Conservation (phyloP, 2,888 invertebrate species). For the Pheosia tremula region DNA sequence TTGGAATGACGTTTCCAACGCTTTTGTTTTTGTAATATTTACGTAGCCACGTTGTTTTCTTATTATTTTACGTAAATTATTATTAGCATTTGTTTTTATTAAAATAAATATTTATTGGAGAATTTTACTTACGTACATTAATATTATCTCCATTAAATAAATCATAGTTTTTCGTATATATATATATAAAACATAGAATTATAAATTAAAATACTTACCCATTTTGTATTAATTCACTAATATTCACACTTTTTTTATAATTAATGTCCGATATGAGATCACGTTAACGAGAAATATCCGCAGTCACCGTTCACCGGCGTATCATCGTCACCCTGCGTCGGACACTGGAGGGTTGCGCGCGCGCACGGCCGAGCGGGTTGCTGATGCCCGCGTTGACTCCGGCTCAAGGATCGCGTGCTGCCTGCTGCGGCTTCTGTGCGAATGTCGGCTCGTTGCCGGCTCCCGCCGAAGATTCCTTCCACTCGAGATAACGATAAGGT, state of each 20-base stretch:
- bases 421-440: conserved; percentile 79
- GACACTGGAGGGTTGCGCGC: conserved; percentile 58
- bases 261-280: conserved; percentile 67
- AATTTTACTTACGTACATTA: no score
- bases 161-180: background rate
- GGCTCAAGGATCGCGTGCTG: conserved; percentile 77
- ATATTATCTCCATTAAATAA: background rate
- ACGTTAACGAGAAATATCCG: conserved; percentile 64
- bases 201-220: conserved; percentile 61
- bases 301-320: conserved; percentile 62
- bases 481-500: conserved; percentile 78
- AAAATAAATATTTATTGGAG: no score
- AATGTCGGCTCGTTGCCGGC: conserved; percentile 69
- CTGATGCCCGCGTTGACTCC: conserved; percentile 56
- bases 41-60: background rate
- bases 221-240: conserved; percentile 67
- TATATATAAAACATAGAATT: conserved; percentile 9
- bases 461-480: conserved; percentile 73
- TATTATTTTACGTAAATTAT: no score
- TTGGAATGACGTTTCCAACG: background rate
- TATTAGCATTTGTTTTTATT: no score
- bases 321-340: conserved; percentile 72
- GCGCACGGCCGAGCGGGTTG: conserved; percentile 37
- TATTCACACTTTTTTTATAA: conserved; percentile 60
- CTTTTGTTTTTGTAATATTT: conserved; percentile 19